phyloP scores from a whole-genome alignment of 2,797 vertebrate species.

The Pipistrellus kuhlii region DNA sequence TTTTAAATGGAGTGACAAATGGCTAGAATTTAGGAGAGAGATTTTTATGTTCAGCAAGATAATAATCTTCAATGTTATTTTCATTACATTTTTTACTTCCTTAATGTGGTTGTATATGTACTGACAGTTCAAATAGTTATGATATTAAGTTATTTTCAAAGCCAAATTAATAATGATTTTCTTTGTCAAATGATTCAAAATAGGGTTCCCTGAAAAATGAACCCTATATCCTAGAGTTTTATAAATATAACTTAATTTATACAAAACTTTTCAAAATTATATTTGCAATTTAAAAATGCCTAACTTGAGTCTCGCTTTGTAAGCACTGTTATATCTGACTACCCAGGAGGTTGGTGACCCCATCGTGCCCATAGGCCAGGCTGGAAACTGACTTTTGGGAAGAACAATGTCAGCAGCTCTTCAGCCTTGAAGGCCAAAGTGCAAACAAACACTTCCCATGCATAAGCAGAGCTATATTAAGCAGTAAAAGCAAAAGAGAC shows the following conservation, averaged over 20 bases:
- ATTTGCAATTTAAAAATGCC: not conserved
- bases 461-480: not conserved
- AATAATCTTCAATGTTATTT: conserved; percentile 28
- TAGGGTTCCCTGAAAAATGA: not conserved
- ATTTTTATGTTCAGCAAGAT: conserved; percentile 34
- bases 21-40: conserved; percentile 8
- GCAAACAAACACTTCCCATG: not conserved
- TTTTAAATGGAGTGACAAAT: conserved; percentile 34
- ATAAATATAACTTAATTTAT: conserved; percentile 21
- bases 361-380: not conserved
- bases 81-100: conserved; percentile 33
- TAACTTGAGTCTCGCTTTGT: not conserved
- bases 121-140: not conserved
- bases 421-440: not conserved
- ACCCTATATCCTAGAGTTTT: not conserved
- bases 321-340: not conserved
- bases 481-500: not conserved
- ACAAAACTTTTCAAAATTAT: not conserved
- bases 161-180: conserved; percentile 41
- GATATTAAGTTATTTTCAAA: not conserved
- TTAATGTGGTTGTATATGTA: not conserved
- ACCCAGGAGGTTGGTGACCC: not conserved
- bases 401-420: not conserved
- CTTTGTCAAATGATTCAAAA: conserved; percentile 54
- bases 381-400: not conserved